Base-by-base conservation (phyloP, 2,888 invertebrate species). In the Ceriagrion tenellum region DNA sequence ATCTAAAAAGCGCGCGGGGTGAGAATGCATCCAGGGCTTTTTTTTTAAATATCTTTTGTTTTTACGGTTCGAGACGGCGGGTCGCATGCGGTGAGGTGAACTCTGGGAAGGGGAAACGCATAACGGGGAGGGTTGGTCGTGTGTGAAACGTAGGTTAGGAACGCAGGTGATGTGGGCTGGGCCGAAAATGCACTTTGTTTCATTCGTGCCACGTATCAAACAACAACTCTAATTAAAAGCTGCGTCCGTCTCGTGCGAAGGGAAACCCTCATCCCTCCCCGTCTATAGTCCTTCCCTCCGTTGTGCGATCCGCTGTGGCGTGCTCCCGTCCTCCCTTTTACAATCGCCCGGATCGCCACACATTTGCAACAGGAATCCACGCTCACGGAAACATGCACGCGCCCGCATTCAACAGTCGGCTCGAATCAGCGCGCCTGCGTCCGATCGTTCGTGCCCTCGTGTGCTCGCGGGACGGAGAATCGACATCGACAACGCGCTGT, bases 211-310 rank as follows among this genome's bases (percentile, higher is more conserved):
- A 10, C 89, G 47, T 89, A 55, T 89, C 89, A 89, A 89, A 55
- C 89, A n/a, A 55, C 89, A 55, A n/a, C 89, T 55, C 89, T 89
- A 89, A 89, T 89, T 89, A 89, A 89, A 89, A 89, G 81, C 81
- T 81, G 35, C 81, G 81, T 81, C 81, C 81, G 81, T 81, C 81
- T 81, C 81, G 81, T 81, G 81, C 81, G n/a, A 26, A 20, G 69
- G n/a, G n/a, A n/a, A 69, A 47, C 69, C 30, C 81, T 81, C 35
- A 35, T 59, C 81, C 12, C 30, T 35, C 35, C 81, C 81, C 81
- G 8, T 35, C 30, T 16, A n/a, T 81, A 12, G n/a, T 35, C 16
- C 35, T 69, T 35, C 35, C 35, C 81, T 35, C 81, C 81, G 35
- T 35, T 69, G 13, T 35, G 12, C 35, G 13, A 4, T 30, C 81